Evolutionary conservation across 2,113 vertebrate genomes (phyloP), one percentile per base, ranked within the genome.

Genomic region (Bubalus kerabau): DNA sequence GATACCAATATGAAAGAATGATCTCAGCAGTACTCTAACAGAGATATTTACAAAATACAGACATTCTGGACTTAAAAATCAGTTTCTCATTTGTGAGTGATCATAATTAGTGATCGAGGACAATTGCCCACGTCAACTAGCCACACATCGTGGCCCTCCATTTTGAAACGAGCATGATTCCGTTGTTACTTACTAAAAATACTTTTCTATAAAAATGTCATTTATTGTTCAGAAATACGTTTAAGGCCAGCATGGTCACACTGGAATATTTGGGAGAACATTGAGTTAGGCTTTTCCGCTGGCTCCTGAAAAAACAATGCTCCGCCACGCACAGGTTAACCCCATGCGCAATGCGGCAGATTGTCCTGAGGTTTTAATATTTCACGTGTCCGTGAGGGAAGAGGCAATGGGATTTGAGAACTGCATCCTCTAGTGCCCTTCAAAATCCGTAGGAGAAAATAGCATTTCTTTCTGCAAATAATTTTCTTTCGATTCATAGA

Each of bases 331-430:
- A 43, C 84, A 96, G 56, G 48, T 88, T 86, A 21, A 40, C 54
- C 30, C 32, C 43, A 60, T 98, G 78, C 96, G 98, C 97, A 98
- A 97, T 98, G 98, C 98, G 97, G 96, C 98, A 98, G 67, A 97
- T 28, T 96, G 92, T 90, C 84, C 91, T 86, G 74, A 82, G 97
- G 71, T 76, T 81, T 96, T 54, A 62, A 30, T 71, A 60, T 86
- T 94, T 97, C 88, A 90, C 0, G n/a, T 87, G 50, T 50, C 52
- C 80, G n/a, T 5, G 83, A 94, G 52, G 50, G 52, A 96, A 83
- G 5, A 67, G 82, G 86, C 82, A 80, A 95, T 43, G 82, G 74
- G 28, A 86, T 71, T 54, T 95, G 50, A 91, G 59, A 74, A 95
- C 46, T 92, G 74, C 40, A 87, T 59, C 60, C 17, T 92, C 59